Conservation (phyloP, 2,113 vertebrate genomes). For the Vidua chalybeata region DNA sequence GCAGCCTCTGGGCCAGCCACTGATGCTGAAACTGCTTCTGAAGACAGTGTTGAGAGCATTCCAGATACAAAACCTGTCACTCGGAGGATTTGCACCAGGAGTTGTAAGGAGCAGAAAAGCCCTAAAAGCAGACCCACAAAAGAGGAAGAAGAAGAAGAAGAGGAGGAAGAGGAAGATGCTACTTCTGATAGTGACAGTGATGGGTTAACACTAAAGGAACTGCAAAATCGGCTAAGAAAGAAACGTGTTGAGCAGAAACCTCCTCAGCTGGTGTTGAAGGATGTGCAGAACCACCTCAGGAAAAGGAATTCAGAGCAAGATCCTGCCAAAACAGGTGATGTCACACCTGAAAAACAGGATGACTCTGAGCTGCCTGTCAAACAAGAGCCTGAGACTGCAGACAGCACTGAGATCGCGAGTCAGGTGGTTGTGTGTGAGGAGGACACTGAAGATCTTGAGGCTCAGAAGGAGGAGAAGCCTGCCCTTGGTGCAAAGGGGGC, state of each 20-base stretch:
- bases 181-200: conserved; percentile 83
- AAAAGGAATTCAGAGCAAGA: conserved; percentile 49
- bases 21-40: conserved; percentile 84
- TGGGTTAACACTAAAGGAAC: conserved; percentile 85
- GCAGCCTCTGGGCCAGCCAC: conserved; percentile 75
- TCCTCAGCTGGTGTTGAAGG: conserved; percentile 71
- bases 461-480: conserved; percentile 52
- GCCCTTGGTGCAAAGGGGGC: background rate
- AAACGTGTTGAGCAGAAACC: conserved; percentile 65
- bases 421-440: conserved; percentile 66
- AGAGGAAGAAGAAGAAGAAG: conserved; percentile 14
- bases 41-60: conserved; percentile 88
- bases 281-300: conserved; percentile 75
- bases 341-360: background rate
- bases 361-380: background rate
- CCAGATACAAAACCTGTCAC: conserved; percentile 74
- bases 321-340: background rate
- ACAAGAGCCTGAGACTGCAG: conserved; percentile 55
- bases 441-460: conserved; percentile 31
- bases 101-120: background rate
- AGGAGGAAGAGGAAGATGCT: conserved; percentile 57
- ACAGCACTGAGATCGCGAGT: conserved; percentile 61
- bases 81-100: conserved; percentile 17
- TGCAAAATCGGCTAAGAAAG: conserved; percentile 80
- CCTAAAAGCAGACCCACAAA: background rate